Conservation (phyloP, 2,797 vertebrate genomes). For the Gobionotothen gibberifrons region DNA sequence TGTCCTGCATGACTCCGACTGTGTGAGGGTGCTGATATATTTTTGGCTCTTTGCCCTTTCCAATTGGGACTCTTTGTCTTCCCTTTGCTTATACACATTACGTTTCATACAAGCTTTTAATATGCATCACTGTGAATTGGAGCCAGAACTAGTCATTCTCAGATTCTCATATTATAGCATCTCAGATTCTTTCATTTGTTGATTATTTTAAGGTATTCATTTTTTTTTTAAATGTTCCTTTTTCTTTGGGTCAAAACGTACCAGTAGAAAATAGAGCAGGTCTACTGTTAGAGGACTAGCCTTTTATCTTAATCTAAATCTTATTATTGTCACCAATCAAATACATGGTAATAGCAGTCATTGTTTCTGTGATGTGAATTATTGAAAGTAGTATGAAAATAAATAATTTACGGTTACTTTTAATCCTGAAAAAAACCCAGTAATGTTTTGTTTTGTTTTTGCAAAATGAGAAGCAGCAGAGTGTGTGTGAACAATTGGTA, state of each 20-base stretch:
- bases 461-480: constrained; percentile 11
- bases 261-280: neutral
- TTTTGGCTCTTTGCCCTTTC: neutral
- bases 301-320: neutral
- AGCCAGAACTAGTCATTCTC: neutral
- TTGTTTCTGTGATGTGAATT: neutral
- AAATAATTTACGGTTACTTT: neutral
- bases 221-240: neutral
- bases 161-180: neutral
- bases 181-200: neutral
- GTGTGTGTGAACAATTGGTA: neutral
- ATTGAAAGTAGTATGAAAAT: neutral
- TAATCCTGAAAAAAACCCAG: too few species aligned
- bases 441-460: neutral
- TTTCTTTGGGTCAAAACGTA: neutral
- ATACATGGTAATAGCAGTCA: neutral
- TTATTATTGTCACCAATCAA: neutral
- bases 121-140: neutral
- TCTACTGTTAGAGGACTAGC: neutral
- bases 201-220: neutral
- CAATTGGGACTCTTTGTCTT: neutral
- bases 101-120: neutral
- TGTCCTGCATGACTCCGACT: constrained; percentile 20
- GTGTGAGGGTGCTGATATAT: neutral
- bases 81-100: neutral